These are phyloP conservation scores for Ryuthela nishihirai DNA, from an alignment of 2,888 invertebrate genomes.

Conservation along the genomic window DNA sequence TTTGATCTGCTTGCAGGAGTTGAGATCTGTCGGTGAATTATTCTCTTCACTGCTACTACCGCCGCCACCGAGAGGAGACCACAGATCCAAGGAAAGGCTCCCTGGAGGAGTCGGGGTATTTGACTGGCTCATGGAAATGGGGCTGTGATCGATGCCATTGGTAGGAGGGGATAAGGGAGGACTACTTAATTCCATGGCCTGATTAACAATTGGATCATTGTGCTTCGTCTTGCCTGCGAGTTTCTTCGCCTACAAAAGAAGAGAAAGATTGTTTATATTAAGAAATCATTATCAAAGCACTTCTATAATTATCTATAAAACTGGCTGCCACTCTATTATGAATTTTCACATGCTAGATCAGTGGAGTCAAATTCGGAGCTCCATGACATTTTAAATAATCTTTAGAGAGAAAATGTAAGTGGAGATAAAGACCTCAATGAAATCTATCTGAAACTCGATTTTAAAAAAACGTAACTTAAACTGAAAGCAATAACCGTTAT, in stretches of 20 bases:
- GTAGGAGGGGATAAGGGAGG: slow-evolving; percentile 1
- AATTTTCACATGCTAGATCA: too few relatives aligned
- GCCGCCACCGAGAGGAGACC: slow-evolving; percentile 25
- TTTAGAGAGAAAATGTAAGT: too few relatives aligned
- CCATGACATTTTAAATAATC: too few relatives aligned
- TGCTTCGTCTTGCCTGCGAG: slow-evolving; percentile 45
- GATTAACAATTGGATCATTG: slow-evolving; percentile 29
- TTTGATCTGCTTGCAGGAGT: slow-evolving; percentile 73
- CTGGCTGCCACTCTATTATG: too few relatives aligned
- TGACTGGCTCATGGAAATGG: slow-evolving; percentile 4
- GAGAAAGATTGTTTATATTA: background rate
- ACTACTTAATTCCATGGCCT: slow-evolving; percentile 20
- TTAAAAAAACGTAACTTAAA: too few relatives aligned
- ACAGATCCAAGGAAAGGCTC: slow-evolving; percentile 7
- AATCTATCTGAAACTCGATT: too few relatives aligned
- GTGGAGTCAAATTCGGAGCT: too few relatives aligned
- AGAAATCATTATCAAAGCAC: too few relatives aligned
- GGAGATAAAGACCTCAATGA: too few relatives aligned
- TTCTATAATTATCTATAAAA: too few relatives aligned
- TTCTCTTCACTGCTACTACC: slow-evolving; percentile 67
- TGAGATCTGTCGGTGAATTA: slow-evolving; percentile 80
- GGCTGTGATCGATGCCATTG: slow-evolving; percentile 1
- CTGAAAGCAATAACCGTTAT: too few relatives aligned
- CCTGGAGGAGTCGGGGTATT: slow-evolving; percentile 3
- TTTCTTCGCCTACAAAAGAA: slow-evolving; percentile 47